A percentile compares a stretch with the other conserved stretches of the same genome.
Evolutionary conservation across 2,888 invertebrate species (phyloP).

Genomic region (Portevinia maculata): DNA sequence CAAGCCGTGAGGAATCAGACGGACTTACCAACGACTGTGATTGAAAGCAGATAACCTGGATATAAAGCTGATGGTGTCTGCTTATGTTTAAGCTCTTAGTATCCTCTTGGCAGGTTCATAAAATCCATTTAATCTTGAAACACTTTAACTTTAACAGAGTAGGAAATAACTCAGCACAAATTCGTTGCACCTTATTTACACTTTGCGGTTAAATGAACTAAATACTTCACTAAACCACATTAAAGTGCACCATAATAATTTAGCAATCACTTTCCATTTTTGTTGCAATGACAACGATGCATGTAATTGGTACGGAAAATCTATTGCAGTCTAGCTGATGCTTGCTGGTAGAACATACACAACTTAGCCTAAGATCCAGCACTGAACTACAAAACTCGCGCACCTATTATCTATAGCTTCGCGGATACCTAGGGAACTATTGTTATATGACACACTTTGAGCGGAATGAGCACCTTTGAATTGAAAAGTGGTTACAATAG

Average conservation of each 20-base stretch:
- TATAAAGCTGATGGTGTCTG: neutral
- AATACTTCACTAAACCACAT: conserved; percentile 20
- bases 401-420: conserved; percentile 53
- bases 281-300: conserved; percentile 19
- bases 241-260: conserved; percentile 60
- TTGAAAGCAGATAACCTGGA: conserved; percentile 10
- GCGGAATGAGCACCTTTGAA: conserved; percentile 65
- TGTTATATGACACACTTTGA: conserved; percentile 62
- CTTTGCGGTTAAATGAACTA: conserved; percentile 67
- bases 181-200: conserved; percentile 54
- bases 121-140: conserved; percentile 41
- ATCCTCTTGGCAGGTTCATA: conserved; percentile 37
- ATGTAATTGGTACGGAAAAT: conserved; percentile 55
- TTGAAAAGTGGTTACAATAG: conserved; percentile 47
- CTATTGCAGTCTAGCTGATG: conserved; percentile 10
- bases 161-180: conserved; percentile 2
- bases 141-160: conserved; percentile 14
- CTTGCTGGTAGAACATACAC: conserved; percentile 40
- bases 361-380: conserved; percentile 58
- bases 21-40: conserved; percentile 43
- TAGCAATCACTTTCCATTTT: conserved; percentile 71
- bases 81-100: conserved; percentile 1
- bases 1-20: conserved; percentile 15
- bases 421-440: conserved; percentile 31
- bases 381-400: conserved; percentile 54